phyloP scores from a whole-genome alignment of 2,113 vertebrate species.

The Rhinichthys klamathensis region DNA sequence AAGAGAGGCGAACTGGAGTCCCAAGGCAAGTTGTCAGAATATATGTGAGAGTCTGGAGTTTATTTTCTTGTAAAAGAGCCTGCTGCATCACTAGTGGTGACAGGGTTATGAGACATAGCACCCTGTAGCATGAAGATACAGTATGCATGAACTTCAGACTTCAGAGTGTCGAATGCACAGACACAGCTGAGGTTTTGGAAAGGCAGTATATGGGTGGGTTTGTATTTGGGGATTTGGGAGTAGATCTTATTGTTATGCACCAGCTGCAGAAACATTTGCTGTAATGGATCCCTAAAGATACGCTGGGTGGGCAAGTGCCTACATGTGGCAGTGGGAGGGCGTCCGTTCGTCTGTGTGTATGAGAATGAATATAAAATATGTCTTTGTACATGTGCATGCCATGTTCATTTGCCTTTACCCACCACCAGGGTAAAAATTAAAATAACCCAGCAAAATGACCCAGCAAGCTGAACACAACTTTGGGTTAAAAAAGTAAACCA shows the following conservation, averaged over 20 bases:
- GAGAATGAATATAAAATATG: not conserved
- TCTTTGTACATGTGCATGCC: conserved; percentile 3
- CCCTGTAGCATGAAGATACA: not conserved
- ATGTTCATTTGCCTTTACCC: not conserved
- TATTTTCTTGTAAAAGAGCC: not conserved
- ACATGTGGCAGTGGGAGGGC: not conserved
- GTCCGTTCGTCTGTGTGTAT: conserved; percentile 7
- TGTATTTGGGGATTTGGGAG: not conserved
- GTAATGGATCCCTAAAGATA: conserved; percentile 54
- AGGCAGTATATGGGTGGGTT: not conserved
- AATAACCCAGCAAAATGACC: too few species aligned
- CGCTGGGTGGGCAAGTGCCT: conserved; percentile 23
- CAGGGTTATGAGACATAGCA: conserved; percentile 37
- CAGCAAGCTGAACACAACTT: too few species aligned
- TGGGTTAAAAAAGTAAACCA: too few species aligned
- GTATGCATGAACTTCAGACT: conserved; percentile 15
- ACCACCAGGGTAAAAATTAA: too few species aligned
- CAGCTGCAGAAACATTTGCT: conserved; percentile 6
- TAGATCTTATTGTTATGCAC: conserved; percentile 30
- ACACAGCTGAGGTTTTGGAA: not conserved
- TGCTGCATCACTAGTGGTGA: conserved; percentile 11
- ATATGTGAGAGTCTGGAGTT: conserved; percentile 18
- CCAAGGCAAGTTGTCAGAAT: not conserved
- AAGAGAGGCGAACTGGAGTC: not conserved
- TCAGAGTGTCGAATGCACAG: conserved; percentile 14